These are phyloP conservation scores for Microcebus murinus DNA, from an alignment of 2,113 vertebrate species.

Conservation along the genomic window DNA sequence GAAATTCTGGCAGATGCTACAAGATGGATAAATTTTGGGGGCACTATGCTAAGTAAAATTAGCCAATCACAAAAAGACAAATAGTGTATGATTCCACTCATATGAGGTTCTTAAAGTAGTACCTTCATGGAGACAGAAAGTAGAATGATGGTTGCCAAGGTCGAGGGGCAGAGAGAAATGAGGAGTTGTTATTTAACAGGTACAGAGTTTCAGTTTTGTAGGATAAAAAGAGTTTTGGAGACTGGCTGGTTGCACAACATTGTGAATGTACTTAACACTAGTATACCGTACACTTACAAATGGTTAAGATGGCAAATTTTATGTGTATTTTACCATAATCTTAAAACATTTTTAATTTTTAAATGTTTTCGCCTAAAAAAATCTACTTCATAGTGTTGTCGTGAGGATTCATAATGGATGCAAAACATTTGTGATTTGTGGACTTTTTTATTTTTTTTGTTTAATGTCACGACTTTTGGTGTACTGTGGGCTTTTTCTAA, in stretches of 20 bases:
- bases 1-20: neutral
- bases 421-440: neutral
- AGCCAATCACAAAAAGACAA: neutral
- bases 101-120: neutral
- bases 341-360: neutral
- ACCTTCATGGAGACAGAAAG: neutral
- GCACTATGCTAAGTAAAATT: neutral
- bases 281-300: neutral
- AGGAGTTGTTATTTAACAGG: too few species aligned
- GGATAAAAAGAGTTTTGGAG: neutral
- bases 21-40: neutral
- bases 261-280: neutral
- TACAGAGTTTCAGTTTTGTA: neutral
- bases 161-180: accelerated
- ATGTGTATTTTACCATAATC: neutral
- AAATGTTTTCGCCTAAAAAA: neutral
- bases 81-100: neutral
- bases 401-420: neutral
- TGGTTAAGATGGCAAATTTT: neutral
- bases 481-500: neutral
- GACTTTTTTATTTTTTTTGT: too few species aligned
- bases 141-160: neutral
- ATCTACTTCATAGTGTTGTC: neutral
- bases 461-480: neutral
- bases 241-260: neutral